A percentile compares a stretch with the other conserved stretches of the same genome.
phyloP scores from a whole-genome alignment of 2,113 vertebrate species.

The human (Homo sapiens) region GRCh38 chr5:90588501-90589000 shows the following conservation, averaged over 20 bases:
- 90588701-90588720: neutral
- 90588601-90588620: neutral
- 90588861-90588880: neutral
- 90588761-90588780: neutral
- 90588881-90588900: neutral
- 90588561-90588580: neutral
- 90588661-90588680: neutral
- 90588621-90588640: neutral
- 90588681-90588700: neutral
- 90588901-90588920: neutral
- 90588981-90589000: conserved; percentile 11
- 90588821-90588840: neutral
- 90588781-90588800: neutral
- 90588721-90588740: neutral
- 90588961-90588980: neutral
- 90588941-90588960: neutral
- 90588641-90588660: neutral
- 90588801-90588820: neutral
- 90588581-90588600: neutral
- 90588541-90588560: neutral
- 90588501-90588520: neutral
- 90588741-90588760: neutral
- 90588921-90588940: neutral
- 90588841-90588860: neutral
- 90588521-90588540: neutral